phyloP scores from a whole-genome alignment of 2,113 vertebrate species.

The Acrocephalus kingi region DNA sequence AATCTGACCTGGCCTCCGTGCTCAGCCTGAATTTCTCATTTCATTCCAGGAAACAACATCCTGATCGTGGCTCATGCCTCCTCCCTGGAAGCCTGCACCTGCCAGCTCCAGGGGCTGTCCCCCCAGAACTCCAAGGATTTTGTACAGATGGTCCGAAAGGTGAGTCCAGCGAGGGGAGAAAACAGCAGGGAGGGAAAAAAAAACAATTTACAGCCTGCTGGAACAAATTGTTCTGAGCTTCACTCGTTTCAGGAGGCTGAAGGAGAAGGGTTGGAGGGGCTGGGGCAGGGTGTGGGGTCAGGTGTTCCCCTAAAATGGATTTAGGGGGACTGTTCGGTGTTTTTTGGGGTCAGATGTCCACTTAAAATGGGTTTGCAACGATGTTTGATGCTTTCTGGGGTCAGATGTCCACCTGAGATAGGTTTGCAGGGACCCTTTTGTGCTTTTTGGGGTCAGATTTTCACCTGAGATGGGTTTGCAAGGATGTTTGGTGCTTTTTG shows the following conservation, averaged over 20 bases:
- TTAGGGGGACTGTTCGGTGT: fast-evolving
- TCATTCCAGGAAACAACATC: constrained; percentile 87
- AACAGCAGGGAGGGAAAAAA: not conserved
- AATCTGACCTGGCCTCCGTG: not conserved
- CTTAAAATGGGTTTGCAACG: not conserved
- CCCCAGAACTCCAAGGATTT: constrained; percentile 98
- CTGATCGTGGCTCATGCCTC: constrained; percentile 97
- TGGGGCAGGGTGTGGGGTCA: not conserved
- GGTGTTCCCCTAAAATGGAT: not conserved
- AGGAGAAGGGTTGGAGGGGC: not conserved
- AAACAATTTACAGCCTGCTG: not conserved
- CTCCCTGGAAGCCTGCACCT: constrained; percentile 96
- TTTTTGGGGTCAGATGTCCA: not conserved
- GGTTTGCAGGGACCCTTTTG: not conserved
- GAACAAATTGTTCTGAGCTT: not conserved
- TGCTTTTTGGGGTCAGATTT: fast-evolving
- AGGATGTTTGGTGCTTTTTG: not conserved
- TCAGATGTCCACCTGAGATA: not conserved
- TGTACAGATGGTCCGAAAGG: constrained; percentile 97
- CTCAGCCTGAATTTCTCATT: not conserved
- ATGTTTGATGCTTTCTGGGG: fast-evolving
- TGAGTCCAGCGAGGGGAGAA: constrained; percentile 42
- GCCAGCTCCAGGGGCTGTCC: constrained; percentile 93
- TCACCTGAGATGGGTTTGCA: not conserved
- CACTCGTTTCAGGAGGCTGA: fast-evolving